Base-by-base conservation (phyloP, 2,113 vertebrate species). In the Cavia porcellus region DNA sequence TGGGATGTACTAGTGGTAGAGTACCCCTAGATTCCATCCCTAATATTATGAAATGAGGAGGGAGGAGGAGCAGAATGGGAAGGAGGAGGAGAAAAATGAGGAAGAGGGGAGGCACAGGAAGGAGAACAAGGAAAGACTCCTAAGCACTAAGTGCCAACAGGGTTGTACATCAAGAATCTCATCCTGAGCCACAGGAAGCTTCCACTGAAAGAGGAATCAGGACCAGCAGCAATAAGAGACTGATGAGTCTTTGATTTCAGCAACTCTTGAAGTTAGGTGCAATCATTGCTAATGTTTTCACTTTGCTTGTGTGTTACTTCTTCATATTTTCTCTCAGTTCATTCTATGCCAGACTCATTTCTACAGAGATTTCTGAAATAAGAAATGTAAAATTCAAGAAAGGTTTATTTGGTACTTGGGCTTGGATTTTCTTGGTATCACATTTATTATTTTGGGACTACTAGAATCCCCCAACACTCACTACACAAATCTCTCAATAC, bases 331-430 rank as follows among this genome's bases (percentile, higher is more conserved):
- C 77, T 42, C 77, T 85, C 25, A 59, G 59, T 35, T 55, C 50
- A 66, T 92, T 59, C 13, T 84, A 25, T n/a, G 17, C 22, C 13
- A 11, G 74, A 90, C 20, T 38, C 74, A 22, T 92, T 89, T 77
- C 92, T 77, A 82, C 28, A 94, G 85, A 61, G 25, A 85, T 64
- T 64, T 81, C 70, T 77, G 6, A 75, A 45, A 79, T n/a, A 92
- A 82, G 42, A 94, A 89, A 86, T 59, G 47, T 45, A 30, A 45
- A 84, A 84, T 66, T 17, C 7, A 81, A n/a, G 89, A 86, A 68
- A 85, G 50, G 45, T 62, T 30, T 38, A n/a, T 38, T 61, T 30
- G n/a, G 10, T 50, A 3, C 62, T 57, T 47, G n/a, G 4, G 6
- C 62, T 95, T 28, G 7, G 8, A 28, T 70, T 30, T 50, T 92